Base-by-base conservation (phyloP, 2,797 vertebrate species). In the Acipenser oxyrinchus region DNA sequence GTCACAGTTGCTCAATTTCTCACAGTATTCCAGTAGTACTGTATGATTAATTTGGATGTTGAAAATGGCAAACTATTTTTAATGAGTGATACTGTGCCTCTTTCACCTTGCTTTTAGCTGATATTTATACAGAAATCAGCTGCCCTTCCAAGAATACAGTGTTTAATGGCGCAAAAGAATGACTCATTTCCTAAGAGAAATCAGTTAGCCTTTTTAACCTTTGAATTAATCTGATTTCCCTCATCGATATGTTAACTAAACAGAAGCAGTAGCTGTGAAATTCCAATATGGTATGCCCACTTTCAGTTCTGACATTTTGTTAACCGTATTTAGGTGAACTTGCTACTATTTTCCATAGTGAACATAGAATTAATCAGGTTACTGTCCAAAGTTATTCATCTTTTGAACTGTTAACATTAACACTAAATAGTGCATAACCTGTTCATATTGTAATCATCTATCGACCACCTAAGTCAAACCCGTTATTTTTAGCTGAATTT, bases 111-210 rank as follows among this genome's bases (percentile, higher is more conserved):
- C 65, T 60, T 70, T 69, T 75, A 66, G 67, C 63, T 9, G 15
- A 63, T 64, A 18, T 69, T 72, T 71, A 69, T 48, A 18, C 18
- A 68, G 64, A 69, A 67, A 73, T 70, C 64, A 62, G 51, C 60
- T 52, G 37, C 59, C 12, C 10, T 18, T 12, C 48, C 7, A 57
- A 62, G 48, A 51, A 62, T 67, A 55, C 66, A 70, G 65, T 70
- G 60, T 63, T 69, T 64, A 69, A 67, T 50, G 60, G 49, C 51
- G 66, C 64, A 67, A 66, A 68, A 48, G 23, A 65, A 68, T 78
- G 73, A 77, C 64, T 76, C 75, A 76, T 50, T 58, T 59, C 64
- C 49, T 49, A 18, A 52, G 60, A 51, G 66, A 18, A 68, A 59
- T 18, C 18, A 10, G 67, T 66, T 64, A 53, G 48, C 61, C 67